A percentile compares a stretch with the other conserved stretches of the same genome.
phyloP scores from a whole-genome alignment of 2,888 invertebrate genomes.

The Tethea ocularis region DNA sequence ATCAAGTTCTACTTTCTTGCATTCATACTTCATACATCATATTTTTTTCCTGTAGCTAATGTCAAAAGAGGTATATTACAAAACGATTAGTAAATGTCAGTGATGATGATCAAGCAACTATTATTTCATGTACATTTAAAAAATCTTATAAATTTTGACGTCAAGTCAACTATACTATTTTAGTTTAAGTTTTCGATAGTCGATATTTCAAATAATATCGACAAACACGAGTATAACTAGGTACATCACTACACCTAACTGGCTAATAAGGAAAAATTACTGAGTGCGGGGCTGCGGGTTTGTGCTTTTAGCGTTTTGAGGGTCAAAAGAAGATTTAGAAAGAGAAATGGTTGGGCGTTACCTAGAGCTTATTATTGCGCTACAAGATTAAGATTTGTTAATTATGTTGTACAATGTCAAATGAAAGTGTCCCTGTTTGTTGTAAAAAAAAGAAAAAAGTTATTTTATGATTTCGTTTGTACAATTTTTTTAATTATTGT shows the following conservation, averaged over 20 bases:
- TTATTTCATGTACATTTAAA: too few relatives aligned
- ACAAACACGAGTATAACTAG: neutral
- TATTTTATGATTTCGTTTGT: neutral
- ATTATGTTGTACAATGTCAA: neutral
- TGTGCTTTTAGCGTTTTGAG: conserved; percentile 19
- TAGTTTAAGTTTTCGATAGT: too few relatives aligned
- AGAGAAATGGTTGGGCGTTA: conserved; percentile 5
- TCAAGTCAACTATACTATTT: too few relatives aligned
- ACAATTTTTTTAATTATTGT: neutral
- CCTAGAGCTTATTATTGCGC: neutral
- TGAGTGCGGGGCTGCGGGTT: conserved; percentile 17
- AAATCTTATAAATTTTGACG: too few relatives aligned
- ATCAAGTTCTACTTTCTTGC: too few relatives aligned
- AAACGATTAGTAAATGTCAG: too few relatives aligned
- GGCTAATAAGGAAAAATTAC: conserved; percentile 43
- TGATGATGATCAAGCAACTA: too few relatives aligned
- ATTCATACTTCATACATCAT: too few relatives aligned
- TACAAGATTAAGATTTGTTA: neutral
- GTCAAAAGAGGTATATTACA: too few relatives aligned
- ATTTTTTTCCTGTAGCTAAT: too few relatives aligned
- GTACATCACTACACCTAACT: neutral
- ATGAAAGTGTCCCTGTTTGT: neutral
- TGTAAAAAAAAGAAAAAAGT: too few relatives aligned
- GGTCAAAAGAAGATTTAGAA: neutral
- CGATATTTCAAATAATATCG: too few relatives aligned